These are phyloP conservation scores for Engystomops pustulosus DNA, from an alignment of 2,113 vertebrate species.

Conservation along the genomic window DNA sequence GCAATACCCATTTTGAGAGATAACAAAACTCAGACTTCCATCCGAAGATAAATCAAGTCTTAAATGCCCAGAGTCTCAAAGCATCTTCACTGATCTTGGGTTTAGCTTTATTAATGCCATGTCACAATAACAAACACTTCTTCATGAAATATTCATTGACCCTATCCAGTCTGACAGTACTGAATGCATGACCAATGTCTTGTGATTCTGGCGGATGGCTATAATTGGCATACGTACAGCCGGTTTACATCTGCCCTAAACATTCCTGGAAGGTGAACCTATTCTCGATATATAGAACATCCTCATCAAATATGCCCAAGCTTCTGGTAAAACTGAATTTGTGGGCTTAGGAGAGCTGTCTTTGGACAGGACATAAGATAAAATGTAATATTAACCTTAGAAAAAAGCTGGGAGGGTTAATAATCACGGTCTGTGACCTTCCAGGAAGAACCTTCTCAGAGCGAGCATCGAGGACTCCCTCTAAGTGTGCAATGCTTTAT, in stretches of 20 bases:
- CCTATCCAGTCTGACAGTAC: not conserved
- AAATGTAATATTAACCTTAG: constrained; percentile 46
- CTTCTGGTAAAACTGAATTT: not conserved
- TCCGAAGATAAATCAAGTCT: not conserved
- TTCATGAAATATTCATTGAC: not conserved
- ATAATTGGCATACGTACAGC: not conserved
- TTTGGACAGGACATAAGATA: constrained; percentile 13
- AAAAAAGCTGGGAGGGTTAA: constrained; percentile 27
- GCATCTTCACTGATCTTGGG: not conserved
- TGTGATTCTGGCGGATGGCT: not conserved
- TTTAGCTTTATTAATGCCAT: not conserved
- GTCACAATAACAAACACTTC: not conserved
- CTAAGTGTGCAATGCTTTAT: constrained; percentile 17
- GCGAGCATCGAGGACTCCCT: not conserved
- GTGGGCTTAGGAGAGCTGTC: constrained; percentile 9
- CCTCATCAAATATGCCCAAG: not conserved
- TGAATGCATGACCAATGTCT: not conserved
- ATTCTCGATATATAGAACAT: not conserved
- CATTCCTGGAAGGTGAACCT: not conserved
- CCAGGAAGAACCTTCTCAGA: constrained; percentile 4
- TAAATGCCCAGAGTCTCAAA: not conserved
- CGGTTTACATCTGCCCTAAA: too few species aligned
- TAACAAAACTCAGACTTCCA: not conserved
- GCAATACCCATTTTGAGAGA: not conserved
- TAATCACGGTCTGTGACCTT: constrained; percentile 42